Conservation (phyloP, 2,797 vertebrate genomes). For the Acanthurus tractus region DNA sequence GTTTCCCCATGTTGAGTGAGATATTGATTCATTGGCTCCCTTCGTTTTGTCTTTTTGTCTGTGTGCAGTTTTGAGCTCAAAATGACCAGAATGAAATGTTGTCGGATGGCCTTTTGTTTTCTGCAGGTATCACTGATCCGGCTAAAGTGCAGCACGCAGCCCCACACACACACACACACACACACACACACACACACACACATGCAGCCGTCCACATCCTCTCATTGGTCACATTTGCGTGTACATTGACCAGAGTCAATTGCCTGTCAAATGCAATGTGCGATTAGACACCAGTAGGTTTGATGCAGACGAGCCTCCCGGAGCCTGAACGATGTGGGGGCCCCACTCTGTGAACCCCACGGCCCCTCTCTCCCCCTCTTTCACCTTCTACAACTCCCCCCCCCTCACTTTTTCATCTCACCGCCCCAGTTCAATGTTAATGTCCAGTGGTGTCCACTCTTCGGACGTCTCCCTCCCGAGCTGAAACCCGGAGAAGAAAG, state of each 20-base stretch:
- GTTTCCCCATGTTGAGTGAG: slow-evolving; percentile 37
- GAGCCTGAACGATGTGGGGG: slow-evolving; percentile 56
- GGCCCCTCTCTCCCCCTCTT: slow-evolving; percentile 35
- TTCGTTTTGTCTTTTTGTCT: slow-evolving; percentile 43
- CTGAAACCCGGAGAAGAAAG: slow-evolving; percentile 63
- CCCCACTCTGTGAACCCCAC: slow-evolving; percentile 58
- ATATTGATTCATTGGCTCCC: slow-evolving; percentile 39
- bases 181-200: slow-evolving; percentile 36
- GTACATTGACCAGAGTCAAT: slow-evolving; percentile 83
- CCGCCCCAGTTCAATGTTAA: slow-evolving; percentile 86
- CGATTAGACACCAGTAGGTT: slow-evolving; percentile 79
- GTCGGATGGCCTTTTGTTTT: slow-evolving; percentile 67
- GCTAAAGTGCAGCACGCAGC: slow-evolving; percentile 57
- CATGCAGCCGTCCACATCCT: slow-evolving; percentile 41
- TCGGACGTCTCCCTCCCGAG: slow-evolving; percentile 61
- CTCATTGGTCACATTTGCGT: slow-evolving; percentile 74
- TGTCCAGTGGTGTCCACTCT: slow-evolving; percentile 81
- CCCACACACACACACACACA: slow-evolving; percentile 76
- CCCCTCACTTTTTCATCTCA: slow-evolving; percentile 64
- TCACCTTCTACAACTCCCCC: slow-evolving; percentile 26
- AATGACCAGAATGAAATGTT: slow-evolving; percentile 59
- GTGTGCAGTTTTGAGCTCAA: slow-evolving; percentile 53
- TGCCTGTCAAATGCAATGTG: slow-evolving; percentile 83
- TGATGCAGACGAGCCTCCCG: slow-evolving; percentile 62
- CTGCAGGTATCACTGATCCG: slow-evolving; percentile 69